phyloP scores from a whole-genome alignment of 2,797 vertebrate genomes.

The Chiloscyllium punctatum region DNA sequence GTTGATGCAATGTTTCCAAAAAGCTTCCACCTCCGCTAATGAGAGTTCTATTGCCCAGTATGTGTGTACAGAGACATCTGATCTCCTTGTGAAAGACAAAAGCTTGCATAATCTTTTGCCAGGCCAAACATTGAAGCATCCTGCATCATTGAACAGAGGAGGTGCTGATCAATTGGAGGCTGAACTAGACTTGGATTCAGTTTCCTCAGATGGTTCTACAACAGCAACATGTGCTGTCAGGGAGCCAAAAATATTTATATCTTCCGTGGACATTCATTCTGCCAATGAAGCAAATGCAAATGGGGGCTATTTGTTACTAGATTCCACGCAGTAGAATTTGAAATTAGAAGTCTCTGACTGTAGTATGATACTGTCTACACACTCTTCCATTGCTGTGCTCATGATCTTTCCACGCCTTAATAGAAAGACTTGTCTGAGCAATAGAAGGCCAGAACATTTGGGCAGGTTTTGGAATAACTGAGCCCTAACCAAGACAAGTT shows the following conservation, averaged over 20 bases:
- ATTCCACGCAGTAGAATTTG: neutral
- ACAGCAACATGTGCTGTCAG: neutral
- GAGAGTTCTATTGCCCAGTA: neutral
- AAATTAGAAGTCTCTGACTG: neutral
- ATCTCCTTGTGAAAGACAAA: neutral
- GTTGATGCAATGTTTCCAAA: neutral
- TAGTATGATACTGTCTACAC: neutral
- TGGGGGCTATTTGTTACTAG: conserved; percentile 13
- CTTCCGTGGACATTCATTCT: conserved; percentile 16
- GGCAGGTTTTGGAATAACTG: neutral
- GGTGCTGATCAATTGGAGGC: neutral
- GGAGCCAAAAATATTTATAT: conserved; percentile 32
- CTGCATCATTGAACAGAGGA: neutral
- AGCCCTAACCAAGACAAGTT: neutral
- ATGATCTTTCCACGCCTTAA: conserved; percentile 13
- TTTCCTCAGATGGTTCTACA: neutral
- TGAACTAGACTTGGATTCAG: conserved; percentile 1
- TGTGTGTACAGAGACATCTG: neutral
- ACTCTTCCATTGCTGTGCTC: neutral
- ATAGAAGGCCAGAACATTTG: neutral
- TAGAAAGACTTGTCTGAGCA: neutral
- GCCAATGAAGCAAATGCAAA: conserved; percentile 36
- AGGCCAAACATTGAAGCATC: neutral
- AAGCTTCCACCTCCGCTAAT: neutral
- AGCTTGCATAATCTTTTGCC: conserved; percentile 1